These are phyloP conservation scores for Neogale vison DNA, from an alignment of 2,113 vertebrate species.

Conservation along the genomic window DNA sequence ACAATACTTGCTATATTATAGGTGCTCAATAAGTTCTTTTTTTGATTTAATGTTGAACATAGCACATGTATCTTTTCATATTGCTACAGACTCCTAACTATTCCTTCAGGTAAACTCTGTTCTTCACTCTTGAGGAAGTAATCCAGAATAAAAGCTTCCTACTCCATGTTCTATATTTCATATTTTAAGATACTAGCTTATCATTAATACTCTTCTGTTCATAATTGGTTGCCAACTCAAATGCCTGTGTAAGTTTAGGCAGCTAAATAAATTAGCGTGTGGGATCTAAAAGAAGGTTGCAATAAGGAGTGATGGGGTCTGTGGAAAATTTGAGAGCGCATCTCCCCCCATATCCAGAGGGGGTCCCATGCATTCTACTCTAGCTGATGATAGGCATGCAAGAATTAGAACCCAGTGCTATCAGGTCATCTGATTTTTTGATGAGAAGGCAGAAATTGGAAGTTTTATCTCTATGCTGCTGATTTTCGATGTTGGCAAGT, in stretches of 20 bases:
- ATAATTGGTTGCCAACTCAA: neutral
- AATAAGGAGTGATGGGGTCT: neutral
- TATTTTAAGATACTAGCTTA: neutral
- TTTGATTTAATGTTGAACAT: neutral
- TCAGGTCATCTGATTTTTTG: constrained; percentile 10
- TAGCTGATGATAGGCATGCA: neutral
- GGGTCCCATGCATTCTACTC: neutral
- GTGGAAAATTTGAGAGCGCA: neutral
- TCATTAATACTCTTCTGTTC: neutral
- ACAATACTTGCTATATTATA: neutral
- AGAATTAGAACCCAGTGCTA: neutral
- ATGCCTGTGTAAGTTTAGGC: neutral
- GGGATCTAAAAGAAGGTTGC: neutral
- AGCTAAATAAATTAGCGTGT: neutral
- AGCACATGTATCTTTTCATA: neutral
- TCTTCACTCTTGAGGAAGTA: neutral
- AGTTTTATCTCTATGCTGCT: neutral
- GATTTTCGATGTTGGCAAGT: neutral
- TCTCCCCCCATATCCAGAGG: neutral
- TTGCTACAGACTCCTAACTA: neutral
- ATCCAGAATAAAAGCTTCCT: neutral
- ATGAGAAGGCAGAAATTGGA: neutral
- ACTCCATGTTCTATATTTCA: neutral
- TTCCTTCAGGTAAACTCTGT: neutral
- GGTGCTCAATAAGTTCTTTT: neutral